Conservation (phyloP, 2,797 vertebrate genomes). For the Galagoides demidoff region DNA sequence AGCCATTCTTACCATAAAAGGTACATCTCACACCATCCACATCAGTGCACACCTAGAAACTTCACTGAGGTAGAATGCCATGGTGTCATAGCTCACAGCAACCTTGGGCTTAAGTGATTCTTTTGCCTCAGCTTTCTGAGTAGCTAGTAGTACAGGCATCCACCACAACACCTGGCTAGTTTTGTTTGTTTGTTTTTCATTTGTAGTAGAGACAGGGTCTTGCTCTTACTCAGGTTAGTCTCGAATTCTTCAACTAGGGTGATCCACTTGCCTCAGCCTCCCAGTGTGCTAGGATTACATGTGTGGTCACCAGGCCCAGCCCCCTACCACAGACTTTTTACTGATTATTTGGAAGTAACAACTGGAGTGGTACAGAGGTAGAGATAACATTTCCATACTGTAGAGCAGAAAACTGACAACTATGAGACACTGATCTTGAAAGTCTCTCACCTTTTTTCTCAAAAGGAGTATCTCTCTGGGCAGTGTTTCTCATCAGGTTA, state of each 20-base stretch:
- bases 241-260: too few relatives aligned
- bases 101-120: too few relatives aligned
- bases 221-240: too few relatives aligned
- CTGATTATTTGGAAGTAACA: constrained; percentile 18
- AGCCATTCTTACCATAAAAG: background rate
- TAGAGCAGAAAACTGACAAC: background rate
- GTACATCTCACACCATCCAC: background rate
- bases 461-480: background rate
- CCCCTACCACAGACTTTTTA: background rate
- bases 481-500: background rate
- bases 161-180: too few relatives aligned
- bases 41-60: background rate
- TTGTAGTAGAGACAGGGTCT: too few relatives aligned
- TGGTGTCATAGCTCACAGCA: too few relatives aligned
- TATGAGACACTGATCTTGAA: background rate
- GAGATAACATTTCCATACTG: background rate
- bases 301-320: too few relatives aligned
- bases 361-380: background rate
- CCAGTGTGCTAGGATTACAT: too few relatives aligned
- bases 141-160: too few relatives aligned
- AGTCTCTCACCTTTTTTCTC: background rate
- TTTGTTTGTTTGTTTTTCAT: too few relatives aligned
- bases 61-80: background rate
- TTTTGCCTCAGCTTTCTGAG: too few relatives aligned
- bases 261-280: too few relatives aligned